Evolutionary conservation across 2,888 invertebrate species (phyloP).

Genomic region (Zele albiditarsus): DNA sequence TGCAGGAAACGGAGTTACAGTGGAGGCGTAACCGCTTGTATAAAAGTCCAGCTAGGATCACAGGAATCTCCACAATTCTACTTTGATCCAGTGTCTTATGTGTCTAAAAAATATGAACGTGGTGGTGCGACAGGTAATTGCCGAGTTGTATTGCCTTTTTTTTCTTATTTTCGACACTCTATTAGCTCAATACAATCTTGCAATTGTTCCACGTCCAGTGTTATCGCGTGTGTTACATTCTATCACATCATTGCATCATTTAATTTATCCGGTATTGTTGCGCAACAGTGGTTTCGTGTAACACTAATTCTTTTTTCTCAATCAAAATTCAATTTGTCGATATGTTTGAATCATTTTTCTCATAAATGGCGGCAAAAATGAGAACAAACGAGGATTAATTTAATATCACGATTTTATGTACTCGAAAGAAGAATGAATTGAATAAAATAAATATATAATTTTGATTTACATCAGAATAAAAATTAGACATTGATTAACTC

Average conservation of each 20-base stretch:
- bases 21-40: constrained; percentile 55
- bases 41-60: constrained; percentile 60
- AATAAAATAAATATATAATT: too few species aligned
- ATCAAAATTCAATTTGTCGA: background rate
- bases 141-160: constrained; percentile 12
- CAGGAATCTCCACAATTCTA: constrained; percentile 61
- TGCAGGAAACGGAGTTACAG: constrained; percentile 55
- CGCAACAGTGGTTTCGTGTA: background rate
- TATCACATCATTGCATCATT: background rate
- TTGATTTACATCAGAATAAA: too few species aligned
- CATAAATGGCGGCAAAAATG: too few species aligned
- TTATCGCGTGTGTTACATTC: background rate
- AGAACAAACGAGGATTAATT: too few species aligned
- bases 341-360: background rate
- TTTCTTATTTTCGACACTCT: constrained; percentile 19
- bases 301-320: background rate
- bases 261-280: background rate
- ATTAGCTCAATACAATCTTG: constrained; percentile 34
- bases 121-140: constrained; percentile 51
- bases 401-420: too few species aligned
- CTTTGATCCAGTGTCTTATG: constrained; percentile 54
- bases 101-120: constrained; percentile 52
- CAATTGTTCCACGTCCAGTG: background rate
- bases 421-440: too few species aligned
- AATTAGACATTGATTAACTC: too few species aligned